phyloP scores from a whole-genome alignment of 2,888 invertebrate species.

The Lacanobia wlatinum region DNA sequence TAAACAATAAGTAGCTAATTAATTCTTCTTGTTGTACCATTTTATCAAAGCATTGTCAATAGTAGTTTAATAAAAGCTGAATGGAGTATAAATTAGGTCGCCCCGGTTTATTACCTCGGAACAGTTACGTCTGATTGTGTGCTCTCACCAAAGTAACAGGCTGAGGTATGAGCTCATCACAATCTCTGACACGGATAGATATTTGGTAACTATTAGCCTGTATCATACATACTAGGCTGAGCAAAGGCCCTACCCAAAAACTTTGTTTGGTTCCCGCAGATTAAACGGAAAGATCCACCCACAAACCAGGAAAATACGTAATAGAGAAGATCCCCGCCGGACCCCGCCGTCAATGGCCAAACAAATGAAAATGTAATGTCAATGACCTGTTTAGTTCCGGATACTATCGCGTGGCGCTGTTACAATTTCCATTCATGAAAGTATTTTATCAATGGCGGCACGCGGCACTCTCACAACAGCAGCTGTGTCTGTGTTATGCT shows the following conservation, averaged over 20 bases:
- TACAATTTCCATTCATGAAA: conserved; percentile 42
- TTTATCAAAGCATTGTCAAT: not conserved
- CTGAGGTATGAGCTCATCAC: not conserved
- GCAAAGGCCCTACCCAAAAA: not conserved
- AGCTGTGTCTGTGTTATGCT: not conserved
- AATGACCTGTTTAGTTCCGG: conserved; percentile 31
- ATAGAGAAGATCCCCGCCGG: not conserved
- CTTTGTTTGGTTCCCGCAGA: no score
- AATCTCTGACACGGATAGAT: not conserved
- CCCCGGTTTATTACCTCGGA: not conserved
- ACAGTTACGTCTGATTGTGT: not conserved
- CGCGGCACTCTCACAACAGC: not conserved
- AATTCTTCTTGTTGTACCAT: not conserved
- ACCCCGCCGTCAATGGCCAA: no score
- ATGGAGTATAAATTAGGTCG: not conserved
- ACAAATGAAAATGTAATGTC: conserved; percentile 16
- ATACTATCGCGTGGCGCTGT: conserved; percentile 28
- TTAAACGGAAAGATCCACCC: not conserved
- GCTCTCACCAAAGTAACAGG: not conserved
- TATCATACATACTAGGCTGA: not conserved
- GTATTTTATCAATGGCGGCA: conserved; percentile 15
- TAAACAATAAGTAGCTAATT: not conserved
- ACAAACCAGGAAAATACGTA: not conserved
- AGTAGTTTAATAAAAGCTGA: not conserved
- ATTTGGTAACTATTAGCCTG: not conserved